Conservation (phyloP, 2,888 invertebrate genomes). For the Chrysolina haemoptera region DNA sequence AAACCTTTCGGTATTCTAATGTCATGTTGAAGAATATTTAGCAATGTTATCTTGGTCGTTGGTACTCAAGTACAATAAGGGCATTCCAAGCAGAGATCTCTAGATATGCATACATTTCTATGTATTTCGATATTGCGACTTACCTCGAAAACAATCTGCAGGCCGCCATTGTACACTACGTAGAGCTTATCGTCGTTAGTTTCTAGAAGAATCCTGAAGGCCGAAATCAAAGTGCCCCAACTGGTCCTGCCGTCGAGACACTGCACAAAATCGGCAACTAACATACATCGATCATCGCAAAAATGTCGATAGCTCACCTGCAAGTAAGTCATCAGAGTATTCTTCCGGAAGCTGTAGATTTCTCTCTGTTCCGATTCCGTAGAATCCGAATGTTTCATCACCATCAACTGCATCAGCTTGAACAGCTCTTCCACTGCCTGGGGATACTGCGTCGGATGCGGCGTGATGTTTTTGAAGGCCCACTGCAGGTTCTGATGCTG, state of each 20-base stretch:
- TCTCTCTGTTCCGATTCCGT: slow-evolving; percentile 85
- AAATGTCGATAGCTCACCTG: slow-evolving; percentile 72
- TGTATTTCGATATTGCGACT: slow-evolving; percentile 32
- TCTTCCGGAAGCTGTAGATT: slow-evolving; percentile 87
- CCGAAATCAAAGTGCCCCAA: slow-evolving; percentile 95
- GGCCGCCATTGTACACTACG: slow-evolving; percentile 91
- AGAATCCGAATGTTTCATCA: slow-evolving; percentile 85
- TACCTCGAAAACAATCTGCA: slow-evolving; percentile 86
- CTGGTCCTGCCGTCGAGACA: slow-evolving; percentile 91
- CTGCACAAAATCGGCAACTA: slow-evolving; percentile 54
- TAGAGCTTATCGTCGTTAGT: slow-evolving; percentile 90
- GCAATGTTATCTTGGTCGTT: too few relatives aligned
- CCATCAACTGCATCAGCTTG: slow-evolving; percentile 91
- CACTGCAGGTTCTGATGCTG: slow-evolving; percentile 96
- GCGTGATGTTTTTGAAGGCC: slow-evolving; percentile 97
- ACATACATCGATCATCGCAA: background rate
- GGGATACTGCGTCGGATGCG: slow-evolving; percentile 95
- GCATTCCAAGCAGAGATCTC: too few relatives aligned
- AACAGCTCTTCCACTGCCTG: slow-evolving; percentile 93
- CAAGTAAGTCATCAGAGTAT: slow-evolving; percentile 90
- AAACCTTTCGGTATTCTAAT: too few relatives aligned
- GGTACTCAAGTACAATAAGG: too few relatives aligned
- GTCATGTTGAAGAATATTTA: too few relatives aligned
- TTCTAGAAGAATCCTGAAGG: slow-evolving; percentile 90
- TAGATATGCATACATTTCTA: too few relatives aligned